Evolutionary conservation across 2,113 vertebrate species (phyloP), one percentile per base, ranked within the genome.

Genomic region (Pogonocichla stellata): DNA sequence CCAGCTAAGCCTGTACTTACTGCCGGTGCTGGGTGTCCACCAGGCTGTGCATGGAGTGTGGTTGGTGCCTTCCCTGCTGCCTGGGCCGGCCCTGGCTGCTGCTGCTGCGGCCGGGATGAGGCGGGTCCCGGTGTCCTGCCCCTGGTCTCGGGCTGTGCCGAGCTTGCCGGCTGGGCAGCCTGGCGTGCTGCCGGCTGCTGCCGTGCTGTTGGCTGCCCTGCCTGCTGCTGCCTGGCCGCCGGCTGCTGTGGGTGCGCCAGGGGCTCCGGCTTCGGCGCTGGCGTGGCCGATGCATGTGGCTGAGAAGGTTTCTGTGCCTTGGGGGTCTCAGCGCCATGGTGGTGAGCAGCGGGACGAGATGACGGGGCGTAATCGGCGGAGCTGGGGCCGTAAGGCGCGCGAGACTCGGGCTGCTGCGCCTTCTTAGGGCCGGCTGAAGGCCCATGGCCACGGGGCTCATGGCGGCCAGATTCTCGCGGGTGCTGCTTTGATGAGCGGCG

Each of bases 401-500:
- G 98, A 25, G 97, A 91, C 60, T 99, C 99, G 1, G 98, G 90
- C 48, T 97, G 98, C 54, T 98, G 98, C 1, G 93, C 94, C 90
- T 99, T 99, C 98, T 99, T 99, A 88, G 98, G 97, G 31, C 98
- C 42, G 22, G 98, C 97, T 2, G 98, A 96, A 10, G 98, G 96
- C 50, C 96, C 90, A 19, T 99, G 98, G 64, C 97, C 72, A 33
- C 98, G 97, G 58, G 97, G 69, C 36, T 99, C 99, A 1, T 99
- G 96, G 83, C 99, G 98, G 47, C 99, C 89, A 31, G 98, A 90
- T 47, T 99, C 99, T 97, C 99, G 99, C 6, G 97, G 93, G 45
- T 99, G 99, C 60, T 99, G 98, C 95, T 99, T 99, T 57, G 99
- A 98, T 5, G 99, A 97, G 75, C 99, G 98, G 89, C 99, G 98